A percentile compares a stretch with the other conserved stretches of the same genome.
These are phyloP conservation scores for Andrena trimmerana DNA, from an alignment of 2,888 invertebrate genomes.

Conservation along the genomic window DNA sequence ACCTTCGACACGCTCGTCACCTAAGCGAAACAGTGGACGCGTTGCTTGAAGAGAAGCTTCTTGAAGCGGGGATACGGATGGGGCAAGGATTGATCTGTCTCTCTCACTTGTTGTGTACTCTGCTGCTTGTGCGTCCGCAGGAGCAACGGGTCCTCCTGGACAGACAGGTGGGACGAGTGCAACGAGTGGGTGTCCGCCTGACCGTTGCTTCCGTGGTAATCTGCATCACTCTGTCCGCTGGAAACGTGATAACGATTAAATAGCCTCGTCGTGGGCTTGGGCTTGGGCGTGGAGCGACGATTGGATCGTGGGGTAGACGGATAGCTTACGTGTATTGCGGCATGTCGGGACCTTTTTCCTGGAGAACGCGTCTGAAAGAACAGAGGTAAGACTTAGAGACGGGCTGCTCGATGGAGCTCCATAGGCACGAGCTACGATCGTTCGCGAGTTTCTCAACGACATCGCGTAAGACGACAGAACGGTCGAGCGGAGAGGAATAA, in stretches of 20 bases:
- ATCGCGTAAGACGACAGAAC: not conserved
- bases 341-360: conserved; percentile 88
- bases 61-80: no score
- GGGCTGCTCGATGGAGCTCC: no score
- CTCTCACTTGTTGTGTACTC: conserved; percentile 88
- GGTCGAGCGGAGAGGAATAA: not conserved
- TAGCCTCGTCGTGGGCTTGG: not conserved
- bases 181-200: conserved; percentile 88
- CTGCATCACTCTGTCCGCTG: conserved; percentile 86
- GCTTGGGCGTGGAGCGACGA: not conserved
- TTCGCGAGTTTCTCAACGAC: not conserved
- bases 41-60: not conserved
- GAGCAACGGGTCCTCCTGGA: conserved; percentile 86
- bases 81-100: not conserved
- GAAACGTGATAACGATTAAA: conserved; percentile 63
- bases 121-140: conserved; percentile 89
- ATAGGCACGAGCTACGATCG: not conserved
- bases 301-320: not conserved
- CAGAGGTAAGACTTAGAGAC: not conserved
- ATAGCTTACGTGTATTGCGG: conserved; percentile 88
- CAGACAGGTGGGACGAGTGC: conserved; percentile 86
- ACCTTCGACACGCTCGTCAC: conserved; percentile 91
- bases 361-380: conserved; percentile 88
- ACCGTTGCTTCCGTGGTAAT: conserved; percentile 88
- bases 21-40: conserved; percentile 79